Percentiles rank a stretch among this genome's conserved stretches.
These are phyloP conservation scores for Apostichopus californicus DNA, from an alignment of 35 echinoderm and acorn worm species.

Conservation along the genomic window DNA sequence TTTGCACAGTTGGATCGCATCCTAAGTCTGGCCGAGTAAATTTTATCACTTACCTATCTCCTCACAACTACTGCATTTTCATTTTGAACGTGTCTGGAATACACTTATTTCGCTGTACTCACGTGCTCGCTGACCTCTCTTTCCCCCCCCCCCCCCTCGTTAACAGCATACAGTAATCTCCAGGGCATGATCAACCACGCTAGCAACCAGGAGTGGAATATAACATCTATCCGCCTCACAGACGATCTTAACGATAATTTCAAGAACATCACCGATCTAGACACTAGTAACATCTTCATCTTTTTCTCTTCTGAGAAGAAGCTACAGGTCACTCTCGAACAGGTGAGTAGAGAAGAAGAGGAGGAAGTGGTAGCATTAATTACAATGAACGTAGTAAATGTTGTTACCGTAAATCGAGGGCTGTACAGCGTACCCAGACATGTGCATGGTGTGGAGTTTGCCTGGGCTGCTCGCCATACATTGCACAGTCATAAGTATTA, in stretches of 20 bases:
- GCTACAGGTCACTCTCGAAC: constrained; percentile 19
- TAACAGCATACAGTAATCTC: constrained; percentile 50
- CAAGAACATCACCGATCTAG: constrained; percentile 38
- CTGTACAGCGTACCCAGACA: not conserved
- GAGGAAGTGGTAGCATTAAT: not conserved
- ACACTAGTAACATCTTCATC: constrained; percentile 76
- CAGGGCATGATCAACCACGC: constrained; percentile 48
- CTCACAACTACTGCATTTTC: too few relatives aligned
- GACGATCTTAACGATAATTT: constrained; percentile 29
- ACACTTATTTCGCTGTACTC: too few relatives aligned
- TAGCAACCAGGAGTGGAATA: constrained; percentile 77
- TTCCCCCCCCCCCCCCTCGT: not conserved
- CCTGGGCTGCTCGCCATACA: too few relatives aligned
- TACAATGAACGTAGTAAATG: not conserved
- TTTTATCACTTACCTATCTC: too few relatives aligned
- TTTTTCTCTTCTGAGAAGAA: constrained; percentile 74
- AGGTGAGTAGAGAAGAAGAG: too few relatives aligned
- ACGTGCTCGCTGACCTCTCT: too few relatives aligned
- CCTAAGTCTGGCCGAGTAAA: too few relatives aligned
- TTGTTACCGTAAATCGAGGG: not conserved
- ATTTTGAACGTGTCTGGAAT: too few relatives aligned
- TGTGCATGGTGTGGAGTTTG: too few relatives aligned
- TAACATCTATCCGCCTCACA: constrained; percentile 63
- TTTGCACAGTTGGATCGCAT: too few relatives aligned
- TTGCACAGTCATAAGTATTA: too few relatives aligned